A percentile compares a stretch with the other conserved stretches of the same genome.
Conservation (phyloP, 2,113 vertebrate species). For the Cercocebus atys region DNA sequence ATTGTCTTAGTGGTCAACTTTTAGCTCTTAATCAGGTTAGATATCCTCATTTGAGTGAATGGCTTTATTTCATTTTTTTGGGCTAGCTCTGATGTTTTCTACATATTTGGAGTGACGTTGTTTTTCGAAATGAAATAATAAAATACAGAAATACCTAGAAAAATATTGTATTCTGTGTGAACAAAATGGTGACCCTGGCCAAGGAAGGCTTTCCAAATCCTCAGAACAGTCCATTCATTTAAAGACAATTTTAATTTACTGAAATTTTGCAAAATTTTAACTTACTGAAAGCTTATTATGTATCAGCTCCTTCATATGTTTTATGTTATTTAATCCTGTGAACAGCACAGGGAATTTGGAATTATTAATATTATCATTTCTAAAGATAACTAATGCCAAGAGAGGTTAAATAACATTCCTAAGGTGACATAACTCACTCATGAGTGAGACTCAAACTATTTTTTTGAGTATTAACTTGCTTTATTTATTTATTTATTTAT, state of each 20-base stretch:
- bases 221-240: background rate
- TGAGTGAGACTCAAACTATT: background rate
- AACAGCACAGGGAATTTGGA: background rate
- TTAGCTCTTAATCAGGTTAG: background rate
- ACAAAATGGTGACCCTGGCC: background rate
- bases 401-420: background rate
- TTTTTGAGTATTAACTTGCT: background rate
- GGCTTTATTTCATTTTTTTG: slow-evolving; percentile 34
- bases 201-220: background rate
- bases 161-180: background rate
- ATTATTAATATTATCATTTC: background rate
- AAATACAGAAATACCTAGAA: slow-evolving; percentile 35
- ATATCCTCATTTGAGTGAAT: background rate
- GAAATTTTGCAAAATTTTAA: background rate
- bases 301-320: background rate
- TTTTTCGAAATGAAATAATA: background rate
- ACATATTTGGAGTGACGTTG: background rate
- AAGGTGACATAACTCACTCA: background rate
- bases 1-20: background rate
- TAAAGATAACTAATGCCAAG: background rate
- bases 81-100: background rate
- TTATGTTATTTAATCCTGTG: slow-evolving; percentile 25
- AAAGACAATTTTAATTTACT: background rate
- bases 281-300: background rate
- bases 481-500: background rate